Evolutionary conservation across 2,113 vertebrate species (phyloP).

Genomic region (Empidonax traillii): DNA sequence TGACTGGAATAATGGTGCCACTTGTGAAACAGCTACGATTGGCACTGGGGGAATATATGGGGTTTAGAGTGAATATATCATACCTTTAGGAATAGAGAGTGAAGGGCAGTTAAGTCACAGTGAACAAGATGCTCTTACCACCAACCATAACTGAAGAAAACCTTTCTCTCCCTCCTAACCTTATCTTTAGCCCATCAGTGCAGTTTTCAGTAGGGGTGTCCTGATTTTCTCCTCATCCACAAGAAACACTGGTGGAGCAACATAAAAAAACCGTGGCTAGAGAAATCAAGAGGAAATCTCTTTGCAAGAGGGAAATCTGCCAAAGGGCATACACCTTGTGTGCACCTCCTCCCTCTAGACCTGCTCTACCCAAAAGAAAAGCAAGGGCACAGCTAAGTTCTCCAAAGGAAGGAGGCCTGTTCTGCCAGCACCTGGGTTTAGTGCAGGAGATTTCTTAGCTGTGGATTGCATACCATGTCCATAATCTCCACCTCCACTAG

Average conservation of each 20-base stretch:
- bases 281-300: neutral
- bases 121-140: neutral
- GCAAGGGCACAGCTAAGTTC: neutral
- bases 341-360: neutral
- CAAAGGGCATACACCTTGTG: neutral
- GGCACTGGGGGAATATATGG: neutral
- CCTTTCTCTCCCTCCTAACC: neutral
- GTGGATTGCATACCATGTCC: neutral
- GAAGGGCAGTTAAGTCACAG: neutral
- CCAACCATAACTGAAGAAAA: neutral
- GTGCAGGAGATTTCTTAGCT: neutral
- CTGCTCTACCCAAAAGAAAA: neutral
- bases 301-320: neutral
- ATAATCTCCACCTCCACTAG: neutral
- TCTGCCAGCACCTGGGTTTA: neutral
- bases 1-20: neutral
- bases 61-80: neutral
- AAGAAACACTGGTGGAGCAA: neutral
- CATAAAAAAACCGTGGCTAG: neutral
- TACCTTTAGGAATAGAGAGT: neutral
- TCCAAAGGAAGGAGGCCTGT: neutral
- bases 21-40: neutral
- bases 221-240: neutral
- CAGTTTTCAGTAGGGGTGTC: neutral
- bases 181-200: neutral